Evolutionary conservation across 2,888 invertebrate genomes (phyloP), one percentile per base, ranked within the genome.

Genomic region (Ephialtes manifestator): DNA sequence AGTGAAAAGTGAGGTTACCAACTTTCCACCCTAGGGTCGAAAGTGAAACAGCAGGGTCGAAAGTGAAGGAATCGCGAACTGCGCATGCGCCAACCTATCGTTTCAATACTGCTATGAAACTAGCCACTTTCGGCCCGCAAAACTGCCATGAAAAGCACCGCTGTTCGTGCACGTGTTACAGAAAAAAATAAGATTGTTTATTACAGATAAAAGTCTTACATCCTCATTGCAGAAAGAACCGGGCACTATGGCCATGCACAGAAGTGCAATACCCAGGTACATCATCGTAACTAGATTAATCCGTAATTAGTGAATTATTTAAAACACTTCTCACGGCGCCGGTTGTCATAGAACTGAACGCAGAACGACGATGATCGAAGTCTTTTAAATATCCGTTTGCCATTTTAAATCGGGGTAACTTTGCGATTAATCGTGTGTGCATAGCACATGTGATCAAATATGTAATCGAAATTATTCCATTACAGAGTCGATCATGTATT

Each of bases 221-320:
- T 63, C 51, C 4, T 63, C 35, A 35, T 63, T 20, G 20, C 18
- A 48, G 10, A 75, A 48, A 7, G 48, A 63, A 63, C 18, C 18
- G 0, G 63, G 63, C 48, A 51, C 63, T 15, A 75, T 31, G 31
- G 35, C 39, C 39, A 63, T 4, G 63, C 63, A 75, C 48, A 75
- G 4, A 75, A 75, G 18, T 63, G 35, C 18, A 10, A 63, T 35
- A 15, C 31, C 2, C 2, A 31, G 11, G 31, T 48, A 75, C 75
- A 28, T 51, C 48, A 18, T 75, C 20, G 10, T 20, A 4, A 31
- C 0, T 20, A 13, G 7, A 20, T 31, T 24, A 5, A 48, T 75
- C 60, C 46, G 11, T 2, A 46, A 60, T 28, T 24, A 18, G 13
- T 10, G 10, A 65, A 35, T 35, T 35, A 39, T 63, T 35, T 5